Evolutionary conservation across 2,888 invertebrate genomes (phyloP).

Genomic region (Micoletzkya japonica): DNA sequence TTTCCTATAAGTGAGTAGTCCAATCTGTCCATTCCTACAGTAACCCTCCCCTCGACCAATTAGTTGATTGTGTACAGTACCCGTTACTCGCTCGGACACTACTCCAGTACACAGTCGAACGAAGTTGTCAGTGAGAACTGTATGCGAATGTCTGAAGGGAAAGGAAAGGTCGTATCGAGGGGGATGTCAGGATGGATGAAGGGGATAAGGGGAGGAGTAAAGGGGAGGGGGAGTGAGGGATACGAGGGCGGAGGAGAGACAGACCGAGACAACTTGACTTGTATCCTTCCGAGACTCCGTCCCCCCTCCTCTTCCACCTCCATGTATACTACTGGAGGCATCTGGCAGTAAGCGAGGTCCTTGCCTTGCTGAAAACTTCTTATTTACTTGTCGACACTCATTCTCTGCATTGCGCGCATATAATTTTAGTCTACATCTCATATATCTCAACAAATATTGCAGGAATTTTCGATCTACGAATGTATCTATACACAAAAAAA

Average conservation of each 20-base stretch:
- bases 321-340: conserved; percentile 19
- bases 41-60: neutral
- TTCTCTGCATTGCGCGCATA: too few relatives aligned
- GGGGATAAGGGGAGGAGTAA: too few relatives aligned
- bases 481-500: too few relatives aligned
- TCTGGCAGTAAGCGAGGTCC: conserved; percentile 20
- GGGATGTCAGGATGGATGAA: too few relatives aligned
- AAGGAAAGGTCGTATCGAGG: neutral
- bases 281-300: neutral
- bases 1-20: neutral
- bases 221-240: too few relatives aligned
- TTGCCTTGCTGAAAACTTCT: conserved; percentile 13
- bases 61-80: neutral
- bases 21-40: neutral
- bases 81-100: conserved; percentile 3
- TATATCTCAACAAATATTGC: too few relatives aligned
- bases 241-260: too few relatives aligned
- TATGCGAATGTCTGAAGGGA: conserved; percentile 11
- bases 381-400: too few relatives aligned
- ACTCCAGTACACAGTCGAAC: conserved; percentile 18
- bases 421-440: too few relatives aligned
- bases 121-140: conserved; percentile 21
- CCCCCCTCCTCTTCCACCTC: conserved; percentile 17
- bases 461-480: too few relatives aligned
- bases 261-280: conserved; percentile 16